Evolutionary conservation across 2,797 vertebrate genomes (phyloP), one percentile per base, ranked within the genome.

Genomic region (Peromyscus aztecus): DNA sequence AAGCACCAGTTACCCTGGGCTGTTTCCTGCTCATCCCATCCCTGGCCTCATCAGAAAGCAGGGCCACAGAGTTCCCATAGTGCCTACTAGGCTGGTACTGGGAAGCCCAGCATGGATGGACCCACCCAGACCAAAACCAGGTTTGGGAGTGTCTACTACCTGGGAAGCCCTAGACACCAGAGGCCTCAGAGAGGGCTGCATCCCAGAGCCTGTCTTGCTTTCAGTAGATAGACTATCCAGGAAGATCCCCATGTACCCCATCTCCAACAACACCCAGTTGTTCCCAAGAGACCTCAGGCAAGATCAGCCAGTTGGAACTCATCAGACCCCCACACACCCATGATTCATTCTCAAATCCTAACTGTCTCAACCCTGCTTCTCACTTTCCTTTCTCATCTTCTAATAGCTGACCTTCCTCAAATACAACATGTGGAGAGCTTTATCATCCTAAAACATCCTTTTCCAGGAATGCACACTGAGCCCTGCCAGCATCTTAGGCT

Each of bases 161-260:
- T 8, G 11, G 21, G 0, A 59, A 78, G 34, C 40, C 71, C 7
- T n/a, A 12, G 75, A 43, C 0, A 0, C 6, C 27, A 11, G 8
- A 5, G 55, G 14, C 27, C 91, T 14, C 14, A 3, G 29, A 7
- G 7, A 40, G 4, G 27, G 55, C 16, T 27, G 14, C 24, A 16
- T 27, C 52, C 69, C 17, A 9, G 4, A 6, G 31, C 37, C 82
- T n/a, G 7, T 17, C 55, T 49, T 23, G 16, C 0, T 19, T 40
- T 27, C 1, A 1, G 31, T 31, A 37, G 0, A n/a, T 1, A 52
- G 81, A 19, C 77, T 8, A 37, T 19, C 63, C n/a, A 10, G 2
- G 65, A 84, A 90, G 59, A 27, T 21, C 1, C 10, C 77, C 6
- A 9, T 6, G 65, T 9, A 12, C 43, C 34, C 27, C 76, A 86